Evolutionary conservation across 2,113 vertebrate genomes (phyloP).

Genomic region (Pteropus alecto): DNA sequence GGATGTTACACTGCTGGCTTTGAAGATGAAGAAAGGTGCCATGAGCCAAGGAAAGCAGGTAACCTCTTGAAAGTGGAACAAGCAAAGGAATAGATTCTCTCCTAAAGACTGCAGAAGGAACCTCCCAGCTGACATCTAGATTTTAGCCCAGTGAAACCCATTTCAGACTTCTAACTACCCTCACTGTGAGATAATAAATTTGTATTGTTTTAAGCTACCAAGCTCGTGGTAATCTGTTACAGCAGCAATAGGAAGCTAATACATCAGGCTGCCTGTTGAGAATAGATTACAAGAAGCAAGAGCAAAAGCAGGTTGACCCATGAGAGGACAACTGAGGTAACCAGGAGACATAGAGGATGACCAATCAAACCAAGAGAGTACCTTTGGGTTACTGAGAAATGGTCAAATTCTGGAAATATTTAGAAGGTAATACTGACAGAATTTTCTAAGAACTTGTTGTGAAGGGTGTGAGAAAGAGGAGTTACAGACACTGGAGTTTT

Average conservation of each 20-base stretch:
- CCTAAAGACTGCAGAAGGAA: background rate
- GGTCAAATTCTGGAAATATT: background rate
- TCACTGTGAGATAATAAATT: background rate
- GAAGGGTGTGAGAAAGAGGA: background rate
- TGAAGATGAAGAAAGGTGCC: background rate
- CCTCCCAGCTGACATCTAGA: background rate
- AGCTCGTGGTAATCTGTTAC: background rate
- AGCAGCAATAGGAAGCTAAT: background rate
- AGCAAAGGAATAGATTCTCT: background rate
- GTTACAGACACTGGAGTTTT: background rate
- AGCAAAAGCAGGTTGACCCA: too few relatives aligned
- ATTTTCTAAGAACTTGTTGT: background rate
- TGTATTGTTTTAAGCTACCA: background rate
- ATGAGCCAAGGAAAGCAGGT: background rate
- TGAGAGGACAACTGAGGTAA: too few relatives aligned
- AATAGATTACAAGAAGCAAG: background rate
- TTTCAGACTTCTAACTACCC: background rate
- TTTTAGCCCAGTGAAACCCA: background rate
- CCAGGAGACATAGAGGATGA: too few relatives aligned
- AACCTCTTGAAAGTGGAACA: background rate
- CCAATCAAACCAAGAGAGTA: rapidly evolving
- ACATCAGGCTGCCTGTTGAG: background rate
- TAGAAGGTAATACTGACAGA: background rate
- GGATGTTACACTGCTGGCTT: background rate
- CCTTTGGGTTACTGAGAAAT: background rate